Conservation (phyloP, 2,113 vertebrate genomes). For the Alces alces region DNA sequence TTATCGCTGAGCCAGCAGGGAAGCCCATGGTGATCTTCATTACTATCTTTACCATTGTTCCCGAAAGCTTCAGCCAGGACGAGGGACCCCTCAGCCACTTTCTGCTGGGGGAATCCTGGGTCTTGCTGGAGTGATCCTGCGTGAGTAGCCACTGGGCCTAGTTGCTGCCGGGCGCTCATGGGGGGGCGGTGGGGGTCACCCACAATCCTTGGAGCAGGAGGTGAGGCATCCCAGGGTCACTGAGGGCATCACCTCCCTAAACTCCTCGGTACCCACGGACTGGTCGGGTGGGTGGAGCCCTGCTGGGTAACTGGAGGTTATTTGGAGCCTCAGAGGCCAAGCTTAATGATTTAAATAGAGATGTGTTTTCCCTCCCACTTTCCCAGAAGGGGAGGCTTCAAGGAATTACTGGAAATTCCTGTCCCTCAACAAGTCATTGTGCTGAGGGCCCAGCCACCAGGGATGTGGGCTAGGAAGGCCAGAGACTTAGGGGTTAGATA, state of each 20-base stretch:
- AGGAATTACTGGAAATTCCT: not conserved
- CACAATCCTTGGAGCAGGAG: not conserved
- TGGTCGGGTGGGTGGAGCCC: rapidly evolving
- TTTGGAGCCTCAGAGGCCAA: not conserved
- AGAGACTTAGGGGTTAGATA: too few relatives aligned
- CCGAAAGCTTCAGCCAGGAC: not conserved
- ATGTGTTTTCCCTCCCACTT: not conserved
- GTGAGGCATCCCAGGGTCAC: not conserved
- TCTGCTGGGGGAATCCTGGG: not conserved
- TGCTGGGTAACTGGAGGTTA: not conserved
- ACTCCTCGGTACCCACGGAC: too few relatives aligned
- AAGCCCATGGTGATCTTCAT: not conserved
- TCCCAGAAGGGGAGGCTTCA: not conserved
- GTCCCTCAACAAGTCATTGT: not conserved
- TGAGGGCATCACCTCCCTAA: not conserved
- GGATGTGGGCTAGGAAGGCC: not conserved
- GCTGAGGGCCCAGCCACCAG: not conserved
- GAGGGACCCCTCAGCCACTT: not conserved
- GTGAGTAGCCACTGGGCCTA: not conserved
- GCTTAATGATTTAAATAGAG: not conserved
- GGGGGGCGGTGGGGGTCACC: not conserved
- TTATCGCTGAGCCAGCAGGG: not conserved
- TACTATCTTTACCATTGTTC: not conserved
- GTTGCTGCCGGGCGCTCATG: not conserved
- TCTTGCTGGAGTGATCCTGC: not conserved